Evolutionary conservation across 2,888 invertebrate genomes (phyloP).

Genomic region (Trachelus stipa): DNA sequence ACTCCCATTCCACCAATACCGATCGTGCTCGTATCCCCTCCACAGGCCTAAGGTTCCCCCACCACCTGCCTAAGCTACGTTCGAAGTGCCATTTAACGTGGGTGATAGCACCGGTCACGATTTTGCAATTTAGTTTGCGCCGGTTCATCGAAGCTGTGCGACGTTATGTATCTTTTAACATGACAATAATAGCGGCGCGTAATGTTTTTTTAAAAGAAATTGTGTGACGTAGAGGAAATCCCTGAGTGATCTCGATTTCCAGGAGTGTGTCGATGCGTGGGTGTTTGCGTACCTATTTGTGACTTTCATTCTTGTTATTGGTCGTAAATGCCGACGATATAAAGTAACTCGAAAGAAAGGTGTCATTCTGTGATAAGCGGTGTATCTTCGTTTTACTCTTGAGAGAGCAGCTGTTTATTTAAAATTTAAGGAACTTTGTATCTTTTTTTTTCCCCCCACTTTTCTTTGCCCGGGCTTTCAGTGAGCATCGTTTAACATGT

Average conservation of each 20-base stretch:
- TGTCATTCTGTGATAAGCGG: too few species aligned
- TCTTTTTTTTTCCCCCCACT: background rate
- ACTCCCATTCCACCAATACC: background rate
- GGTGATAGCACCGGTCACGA: background rate
- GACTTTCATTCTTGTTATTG: too few species aligned
- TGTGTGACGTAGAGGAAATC: too few species aligned
- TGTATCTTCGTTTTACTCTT: too few species aligned
- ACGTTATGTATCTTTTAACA: background rate
- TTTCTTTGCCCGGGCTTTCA: background rate
- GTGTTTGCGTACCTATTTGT: too few species aligned
- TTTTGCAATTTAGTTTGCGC: conserved; percentile 2
- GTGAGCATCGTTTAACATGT: conserved; percentile 36
- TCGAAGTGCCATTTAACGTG: conserved; percentile 4
- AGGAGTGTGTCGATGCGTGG: background rate
- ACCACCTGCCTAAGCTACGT: background rate
- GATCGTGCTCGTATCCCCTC: background rate
- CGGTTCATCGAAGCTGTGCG: background rate
- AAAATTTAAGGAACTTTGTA: too few species aligned
- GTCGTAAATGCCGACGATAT: too few species aligned
- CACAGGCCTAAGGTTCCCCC: background rate
- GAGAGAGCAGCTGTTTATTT: too few species aligned
- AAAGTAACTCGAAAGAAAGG: too few species aligned
- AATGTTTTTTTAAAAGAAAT: background rate
- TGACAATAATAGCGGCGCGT: background rate
- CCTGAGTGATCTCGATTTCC: too few species aligned